A percentile compares a stretch with the other conserved stretches of the same genome.
phyloP scores from a whole-genome alignment of 2,797 vertebrate genomes.

The Zalophus californianus region DNA sequence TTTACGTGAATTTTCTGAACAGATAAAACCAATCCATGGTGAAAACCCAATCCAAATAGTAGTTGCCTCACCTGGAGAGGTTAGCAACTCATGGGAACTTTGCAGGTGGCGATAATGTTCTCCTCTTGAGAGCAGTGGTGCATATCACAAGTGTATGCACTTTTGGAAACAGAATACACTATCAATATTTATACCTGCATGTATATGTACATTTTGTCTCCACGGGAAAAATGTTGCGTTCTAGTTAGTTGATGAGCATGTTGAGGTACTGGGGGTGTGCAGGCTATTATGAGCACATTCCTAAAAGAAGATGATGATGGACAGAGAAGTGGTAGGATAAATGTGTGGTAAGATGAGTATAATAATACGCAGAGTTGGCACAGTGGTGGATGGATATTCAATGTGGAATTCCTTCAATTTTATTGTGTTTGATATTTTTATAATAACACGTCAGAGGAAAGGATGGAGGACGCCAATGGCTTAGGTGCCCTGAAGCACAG shows the following conservation, averaged over 20 bases:
- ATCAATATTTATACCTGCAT: neutral
- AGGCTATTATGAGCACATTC: neutral
- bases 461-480: neutral
- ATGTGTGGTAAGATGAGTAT: neutral
- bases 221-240: neutral
- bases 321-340: neutral
- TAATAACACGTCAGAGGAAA: neutral
- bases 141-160: fast-evolving
- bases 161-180: neutral
- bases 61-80: neutral
- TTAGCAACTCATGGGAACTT: neutral
- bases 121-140: neutral
- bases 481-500: fast-evolving
- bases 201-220: neutral
- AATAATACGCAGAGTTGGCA: neutral
- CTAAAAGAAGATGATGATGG: neutral
- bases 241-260: neutral
- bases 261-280: neutral
- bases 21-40: too few species aligned
- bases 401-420: neutral
- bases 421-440: neutral
- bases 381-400: neutral
- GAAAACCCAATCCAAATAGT: neutral
- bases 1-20: neutral
- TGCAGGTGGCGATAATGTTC: fast-evolving